Evolutionary conservation across 1,140 invertebrate genomes (phyloP), one percentile per base, ranked within the genome.

Genomic region (Papilio polyxenes): DNA sequence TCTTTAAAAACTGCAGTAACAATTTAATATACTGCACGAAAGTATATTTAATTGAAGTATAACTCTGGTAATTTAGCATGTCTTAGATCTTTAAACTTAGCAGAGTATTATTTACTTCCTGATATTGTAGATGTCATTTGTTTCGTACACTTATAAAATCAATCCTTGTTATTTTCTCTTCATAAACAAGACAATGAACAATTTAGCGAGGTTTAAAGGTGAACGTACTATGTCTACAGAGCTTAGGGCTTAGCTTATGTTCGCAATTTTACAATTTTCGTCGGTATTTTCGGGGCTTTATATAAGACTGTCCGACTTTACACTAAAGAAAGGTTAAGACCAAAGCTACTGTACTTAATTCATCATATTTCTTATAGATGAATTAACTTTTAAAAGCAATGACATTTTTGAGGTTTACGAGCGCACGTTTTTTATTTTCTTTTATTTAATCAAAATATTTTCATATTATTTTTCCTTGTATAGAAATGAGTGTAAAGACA

Each of bases 241-340:
- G 11, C 10, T 31, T 37, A 15, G 13, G 31, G 65, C 31, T 72
- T 72, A 72, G 65, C 23, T 31, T 31, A 72, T 40, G 31, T 37
- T 72, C 10, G 62, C 65, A 72, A 72, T 65, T n/a, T 72, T 72
- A 72, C 31, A 72, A 72, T 72, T 72, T 72, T 72, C 65, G 31
- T 72, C 65, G 13, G 31, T 37, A 10, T 72, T 15, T 37, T 72
- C 65, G 7, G 65, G 31, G 65, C 17, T 72, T 72, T 72, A 72
- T 72, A 72, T 72, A 72, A 72, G 31, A 72, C 31, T 72, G 13
- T 15, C 31, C 23, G 31, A 37, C 65, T 72, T 72, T 72, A 72
- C 65, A 31, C 6, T 15, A 37, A 72, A 72, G 31, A 72, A 72
- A 20, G 9, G 56, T n/a, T 59, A 7, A 59, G 15, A 15, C 31